These are phyloP conservation scores for Brassicogethes aeneus DNA, from an alignment of 2,888 invertebrate species.

Conservation along the genomic window DNA sequence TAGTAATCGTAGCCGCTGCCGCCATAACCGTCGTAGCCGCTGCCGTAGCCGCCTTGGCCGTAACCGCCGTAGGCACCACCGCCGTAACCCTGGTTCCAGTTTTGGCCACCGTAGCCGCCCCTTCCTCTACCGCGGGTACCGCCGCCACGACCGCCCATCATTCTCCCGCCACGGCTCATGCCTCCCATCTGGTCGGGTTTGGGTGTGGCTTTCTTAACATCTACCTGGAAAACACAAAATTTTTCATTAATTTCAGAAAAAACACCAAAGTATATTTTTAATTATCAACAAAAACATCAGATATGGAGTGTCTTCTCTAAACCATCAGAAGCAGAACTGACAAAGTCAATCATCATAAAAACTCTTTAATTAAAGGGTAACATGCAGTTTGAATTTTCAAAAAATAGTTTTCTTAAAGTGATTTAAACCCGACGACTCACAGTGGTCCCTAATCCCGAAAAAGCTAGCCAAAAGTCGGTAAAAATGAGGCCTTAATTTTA, in stretches of 20 bases:
- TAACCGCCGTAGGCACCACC: constrained; percentile 37
- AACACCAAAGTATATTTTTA: constrained; percentile 6
- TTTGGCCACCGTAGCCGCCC: constrained; percentile 55
- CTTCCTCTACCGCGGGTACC: constrained; percentile 58
- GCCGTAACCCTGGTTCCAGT: constrained; percentile 56
- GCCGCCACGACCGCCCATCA: constrained; percentile 53
- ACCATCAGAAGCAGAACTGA: constrained; percentile 26
- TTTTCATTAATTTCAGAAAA: too few relatives aligned
- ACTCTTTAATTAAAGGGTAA: neutral
- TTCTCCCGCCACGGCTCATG: constrained; percentile 43
- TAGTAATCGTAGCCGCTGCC: constrained; percentile 58
- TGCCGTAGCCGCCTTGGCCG: constrained; percentile 48
- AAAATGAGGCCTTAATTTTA: too few relatives aligned
- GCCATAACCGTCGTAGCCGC: constrained; percentile 67
- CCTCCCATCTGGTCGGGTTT: constrained; percentile 64
- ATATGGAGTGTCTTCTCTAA: constrained; percentile 11
- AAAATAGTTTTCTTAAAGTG: too few relatives aligned
- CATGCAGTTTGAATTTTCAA: too few relatives aligned
- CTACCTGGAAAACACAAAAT: constrained; percentile 63
- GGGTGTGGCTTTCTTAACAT: constrained; percentile 91
- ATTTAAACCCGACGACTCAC: too few relatives aligned
- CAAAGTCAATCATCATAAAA: constrained; percentile 18
- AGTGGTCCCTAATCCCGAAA: too few relatives aligned
- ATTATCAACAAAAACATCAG: neutral
- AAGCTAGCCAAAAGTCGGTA: too few relatives aligned